Evolutionary conservation across 2,797 vertebrate species (phyloP), one percentile per base, ranked within the genome.

Genomic region (Orientallactaga sibirica): DNA sequence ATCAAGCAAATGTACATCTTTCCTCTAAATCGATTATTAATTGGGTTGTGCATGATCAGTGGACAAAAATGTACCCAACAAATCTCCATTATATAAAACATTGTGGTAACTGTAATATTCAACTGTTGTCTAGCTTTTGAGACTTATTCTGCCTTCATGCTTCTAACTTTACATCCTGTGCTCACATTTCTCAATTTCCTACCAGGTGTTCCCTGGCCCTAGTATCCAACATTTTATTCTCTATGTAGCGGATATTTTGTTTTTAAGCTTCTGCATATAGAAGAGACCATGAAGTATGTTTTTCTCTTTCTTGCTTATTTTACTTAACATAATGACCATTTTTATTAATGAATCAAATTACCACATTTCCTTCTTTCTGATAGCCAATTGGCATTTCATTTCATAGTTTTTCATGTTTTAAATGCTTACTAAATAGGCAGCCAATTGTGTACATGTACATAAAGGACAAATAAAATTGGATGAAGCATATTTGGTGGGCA

Each of bases 341-440:
- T 2, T 16, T 41, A 25, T 16, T 79, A 14, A 62, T 25, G 4
- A 14, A 55, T 19, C 2, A 71, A 64, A 71, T n/a, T 14, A 0
- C 12, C 62, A 11, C 8, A 73, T 73, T 66, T 43, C 25, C n/a
- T 41, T 82, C 27, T 75, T 91, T 70, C 25, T 71, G 24, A 64
- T 62, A 14, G 27, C 29, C 29, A 67, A 64, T n/a, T 64, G 71
- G 75, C 10, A 52, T 76, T 77, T 14, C 2, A n/a, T 27, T 68
- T 25, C 52, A 82, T 80, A 24, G 11, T 64, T 88, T 18, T 55
- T 52, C 4, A 1, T 89, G 1, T 75, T 89, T 67, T 83, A 82
- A 94, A 81, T 86, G 64, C 82, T 88, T 12, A 33, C n/a, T 37
- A 90, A 77, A 33, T 61, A 6, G 52, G 92, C 88, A 48, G 14